These are phyloP conservation scores for Porites cylindrica DNA, from an alignment of 92 coral and sea anemone genomes.

Conservation along the genomic window DNA sequence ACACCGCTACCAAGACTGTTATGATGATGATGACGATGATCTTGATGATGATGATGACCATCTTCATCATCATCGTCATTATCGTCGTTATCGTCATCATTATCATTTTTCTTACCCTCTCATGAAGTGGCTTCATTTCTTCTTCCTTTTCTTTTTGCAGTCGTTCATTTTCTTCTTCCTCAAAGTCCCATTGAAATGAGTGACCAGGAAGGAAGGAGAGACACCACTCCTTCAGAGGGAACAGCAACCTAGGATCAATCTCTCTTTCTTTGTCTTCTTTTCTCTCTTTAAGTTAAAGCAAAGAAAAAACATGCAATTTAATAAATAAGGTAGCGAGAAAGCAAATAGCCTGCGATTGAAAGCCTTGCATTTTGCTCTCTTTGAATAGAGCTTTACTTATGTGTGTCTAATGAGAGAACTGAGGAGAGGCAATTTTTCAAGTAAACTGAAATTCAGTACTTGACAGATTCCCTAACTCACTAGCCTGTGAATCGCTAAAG, in stretches of 20 bases:
- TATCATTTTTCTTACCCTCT: background rate
- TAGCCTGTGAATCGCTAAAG: no score
- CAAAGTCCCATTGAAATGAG: conserved; percentile 75
- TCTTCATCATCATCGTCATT: no score
- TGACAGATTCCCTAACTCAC: no score
- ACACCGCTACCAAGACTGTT: no score
- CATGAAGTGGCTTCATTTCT: conserved; percentile 25
- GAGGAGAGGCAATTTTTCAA: no score
- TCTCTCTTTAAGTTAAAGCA: conserved; percentile 15
- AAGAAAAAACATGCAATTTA: background rate
- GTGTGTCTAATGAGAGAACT: no score
- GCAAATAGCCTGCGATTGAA: no score
- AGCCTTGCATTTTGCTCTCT: background rate
- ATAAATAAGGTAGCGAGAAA: background rate
- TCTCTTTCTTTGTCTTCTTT: conserved; percentile 66
- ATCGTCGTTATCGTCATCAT: no score
- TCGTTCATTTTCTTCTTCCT: conserved; percentile 52
- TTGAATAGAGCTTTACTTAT: no score
- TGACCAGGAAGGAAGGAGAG: conserved; percentile 76
- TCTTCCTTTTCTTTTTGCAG: conserved; percentile 9
- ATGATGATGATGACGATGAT: no score
- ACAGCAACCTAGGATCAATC: conserved; percentile 64
- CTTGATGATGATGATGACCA: no score
- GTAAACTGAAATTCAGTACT: no score
- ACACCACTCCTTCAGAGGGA: conserved; percentile 75